Evolutionary conservation across 2,888 invertebrate species (phyloP), one percentile per base, ranked within the genome.

Genomic region (Brenthis daphne): DNA sequence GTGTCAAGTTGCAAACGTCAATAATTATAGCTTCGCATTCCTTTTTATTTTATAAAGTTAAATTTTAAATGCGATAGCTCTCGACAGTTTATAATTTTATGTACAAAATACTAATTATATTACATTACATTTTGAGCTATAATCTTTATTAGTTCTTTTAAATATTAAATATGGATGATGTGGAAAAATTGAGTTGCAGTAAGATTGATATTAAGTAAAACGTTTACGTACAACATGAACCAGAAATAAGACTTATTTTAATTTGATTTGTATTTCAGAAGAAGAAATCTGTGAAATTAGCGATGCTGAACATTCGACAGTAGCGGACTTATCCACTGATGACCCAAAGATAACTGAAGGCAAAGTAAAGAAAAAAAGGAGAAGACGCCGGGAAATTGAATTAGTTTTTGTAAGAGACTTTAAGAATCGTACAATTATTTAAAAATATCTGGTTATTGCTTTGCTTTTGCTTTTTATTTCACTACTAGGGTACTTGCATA

Each of bases 171-270:
- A 87, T 90, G 89, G 91, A 91, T 54, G 86, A 89, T 29, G 68
- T 89, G 68, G 90, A 90, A 73, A 90, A 90, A 83, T 75, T 92
- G 65, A 91, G 90, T 82, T 92, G 92, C 74, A 92, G 92, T 92
- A 76, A 87, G 91, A 60, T 54, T 13, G 53, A 70, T n/a, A 13
- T 48, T n/a, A 24, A 8, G n/a, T 33, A 13, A 20, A 20, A 50
- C 37, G 20, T 33, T 55, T 53, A 16, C 29, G 29, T 48, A 50
- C n/a, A 37, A 6, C 13, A 16, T 53, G 24, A 29, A 53, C 11
- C 8, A 53, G 43, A n/a, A 24, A 37, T 29, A 51, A 63, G 16
- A 51, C 16, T 63, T 37, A 51, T 58, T 56, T 54, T 51, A 70
- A 54, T 14, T 65, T 12, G 12, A 12, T 60, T 16, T 57, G 13